Evolutionary conservation across 2,113 vertebrate genomes (phyloP).

Genomic region (Alaudala cheleensis): DNA sequence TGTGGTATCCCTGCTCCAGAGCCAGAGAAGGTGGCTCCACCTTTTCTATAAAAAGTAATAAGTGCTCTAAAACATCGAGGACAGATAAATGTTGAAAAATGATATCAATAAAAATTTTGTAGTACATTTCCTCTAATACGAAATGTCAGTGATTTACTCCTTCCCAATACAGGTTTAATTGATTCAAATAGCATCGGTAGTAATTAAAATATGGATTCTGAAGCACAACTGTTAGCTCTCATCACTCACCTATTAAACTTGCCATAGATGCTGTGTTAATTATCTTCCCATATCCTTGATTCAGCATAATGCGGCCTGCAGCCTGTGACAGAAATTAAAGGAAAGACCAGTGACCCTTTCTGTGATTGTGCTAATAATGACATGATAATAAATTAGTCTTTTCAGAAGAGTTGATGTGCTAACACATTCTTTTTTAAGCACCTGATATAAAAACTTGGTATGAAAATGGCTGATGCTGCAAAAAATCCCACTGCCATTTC

Average conservation of each 20-base stretch:
- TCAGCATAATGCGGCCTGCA: conserved; percentile 91
- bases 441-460: conserved; percentile 69
- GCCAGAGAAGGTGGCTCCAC: not conserved
- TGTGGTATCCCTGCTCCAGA: not conserved
- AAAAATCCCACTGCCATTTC: conserved; percentile 30
- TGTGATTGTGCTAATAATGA: conserved; percentile 83
- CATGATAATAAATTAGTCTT: conserved; percentile 83
- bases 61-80: conserved; percentile 62
- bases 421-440: conserved; percentile 61
- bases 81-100: conserved; percentile 73
- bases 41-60: conserved; percentile 59
- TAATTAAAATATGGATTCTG: conserved; percentile 81
- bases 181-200: conserved; percentile 63
- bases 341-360: conserved; percentile 83
- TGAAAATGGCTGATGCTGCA: conserved; percentile 53
- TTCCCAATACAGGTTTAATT: conserved; percentile 70
- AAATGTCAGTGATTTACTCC: conserved; percentile 73
- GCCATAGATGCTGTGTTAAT: conserved; percentile 95
- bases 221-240: conserved; percentile 79
- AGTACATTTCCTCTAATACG: conserved; percentile 71
- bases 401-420: conserved; percentile 77
- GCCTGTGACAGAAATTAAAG: conserved; percentile 88
- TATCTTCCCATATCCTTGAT: conserved; percentile 93
- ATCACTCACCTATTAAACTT: conserved; percentile 96
- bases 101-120: conserved; percentile 73